Conservation (phyloP, 2,797 vertebrate species). For the Delichon dasypus region DNA sequence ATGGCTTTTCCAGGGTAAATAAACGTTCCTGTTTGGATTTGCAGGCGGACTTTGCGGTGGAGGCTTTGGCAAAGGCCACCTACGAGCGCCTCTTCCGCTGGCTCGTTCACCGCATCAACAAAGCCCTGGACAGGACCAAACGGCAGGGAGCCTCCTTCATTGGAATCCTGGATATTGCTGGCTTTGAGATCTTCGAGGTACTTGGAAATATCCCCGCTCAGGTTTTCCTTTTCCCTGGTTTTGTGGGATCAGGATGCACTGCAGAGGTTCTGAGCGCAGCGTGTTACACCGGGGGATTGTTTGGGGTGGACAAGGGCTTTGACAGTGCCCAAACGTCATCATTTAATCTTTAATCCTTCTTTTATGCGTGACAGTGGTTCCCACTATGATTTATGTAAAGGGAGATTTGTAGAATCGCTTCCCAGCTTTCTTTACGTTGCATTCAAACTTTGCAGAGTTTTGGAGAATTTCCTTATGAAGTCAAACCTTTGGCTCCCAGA, state of each 20-base stretch:
- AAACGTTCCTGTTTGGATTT: slow-evolving; percentile 23
- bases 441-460: not conserved
- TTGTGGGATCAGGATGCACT: not conserved
- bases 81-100: slow-evolving; percentile 98
- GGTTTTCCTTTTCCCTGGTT: not conserved
- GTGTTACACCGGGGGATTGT: fast-evolving
- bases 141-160: slow-evolving; percentile 98
- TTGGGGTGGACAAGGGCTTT: not conserved
- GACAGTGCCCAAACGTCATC: not conserved
- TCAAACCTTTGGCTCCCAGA: not conserved
- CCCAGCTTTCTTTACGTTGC: fast-evolving
- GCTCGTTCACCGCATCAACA: slow-evolving; percentile 98
- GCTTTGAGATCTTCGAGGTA: slow-evolving; percentile 99
- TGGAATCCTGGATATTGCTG: slow-evolving; percentile 96
- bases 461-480: not conserved
- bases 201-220: not conserved
- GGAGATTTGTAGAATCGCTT: not conserved
- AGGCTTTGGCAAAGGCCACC: slow-evolving; percentile 95
- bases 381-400: not conserved
- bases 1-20: slow-evolving; percentile 1
- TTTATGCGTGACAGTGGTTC: not conserved
- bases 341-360: not conserved
- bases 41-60: slow-evolving; percentile 94
- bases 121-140: slow-evolving; percentile 97
- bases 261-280: fast-evolving